phyloP scores from a whole-genome alignment of 2,113 vertebrate species.

The Numenius arquata region DNA sequence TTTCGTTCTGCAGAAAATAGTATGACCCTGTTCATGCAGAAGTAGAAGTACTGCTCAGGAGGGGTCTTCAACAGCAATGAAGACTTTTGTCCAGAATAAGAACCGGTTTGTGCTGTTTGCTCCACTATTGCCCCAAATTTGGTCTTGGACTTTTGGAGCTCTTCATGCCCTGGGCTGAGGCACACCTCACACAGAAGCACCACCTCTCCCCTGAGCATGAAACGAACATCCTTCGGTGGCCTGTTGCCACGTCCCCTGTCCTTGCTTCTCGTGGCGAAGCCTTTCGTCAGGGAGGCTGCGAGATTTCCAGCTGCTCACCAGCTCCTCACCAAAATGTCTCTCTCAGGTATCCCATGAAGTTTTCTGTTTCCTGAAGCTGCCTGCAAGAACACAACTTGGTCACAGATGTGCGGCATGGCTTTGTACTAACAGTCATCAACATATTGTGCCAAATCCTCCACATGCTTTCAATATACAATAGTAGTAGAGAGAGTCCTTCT shows the following conservation, averaged over 20 bases:
- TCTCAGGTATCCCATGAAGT: not conserved
- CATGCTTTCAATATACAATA: not conserved
- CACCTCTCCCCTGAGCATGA: fast-evolving
- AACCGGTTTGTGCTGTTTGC: fast-evolving
- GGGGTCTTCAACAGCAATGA: not conserved
- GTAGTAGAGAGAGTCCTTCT: not conserved
- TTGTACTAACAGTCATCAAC: not conserved
- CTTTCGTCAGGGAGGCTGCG: not conserved
- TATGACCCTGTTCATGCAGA: fast-evolving
- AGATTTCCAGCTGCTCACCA: not conserved
- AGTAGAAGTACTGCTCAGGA: not conserved
- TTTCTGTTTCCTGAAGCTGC: not conserved
- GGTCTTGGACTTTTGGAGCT: not conserved
- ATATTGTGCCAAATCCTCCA: not conserved
- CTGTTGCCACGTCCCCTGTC: fast-evolving
- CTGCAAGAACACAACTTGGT: not conserved
- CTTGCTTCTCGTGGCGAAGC: not conserved
- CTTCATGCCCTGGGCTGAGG: not conserved
- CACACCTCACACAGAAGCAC: not conserved
- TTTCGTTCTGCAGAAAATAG: not conserved
- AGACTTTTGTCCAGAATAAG: not conserved
- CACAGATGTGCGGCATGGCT: not conserved
- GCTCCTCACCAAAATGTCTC: not conserved
- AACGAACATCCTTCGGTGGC: fast-evolving
- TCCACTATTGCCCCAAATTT: not conserved